Evolutionary conservation across 2,113 vertebrate genomes (phyloP).

Genomic region (Phylloscopus trochiloides): DNA sequence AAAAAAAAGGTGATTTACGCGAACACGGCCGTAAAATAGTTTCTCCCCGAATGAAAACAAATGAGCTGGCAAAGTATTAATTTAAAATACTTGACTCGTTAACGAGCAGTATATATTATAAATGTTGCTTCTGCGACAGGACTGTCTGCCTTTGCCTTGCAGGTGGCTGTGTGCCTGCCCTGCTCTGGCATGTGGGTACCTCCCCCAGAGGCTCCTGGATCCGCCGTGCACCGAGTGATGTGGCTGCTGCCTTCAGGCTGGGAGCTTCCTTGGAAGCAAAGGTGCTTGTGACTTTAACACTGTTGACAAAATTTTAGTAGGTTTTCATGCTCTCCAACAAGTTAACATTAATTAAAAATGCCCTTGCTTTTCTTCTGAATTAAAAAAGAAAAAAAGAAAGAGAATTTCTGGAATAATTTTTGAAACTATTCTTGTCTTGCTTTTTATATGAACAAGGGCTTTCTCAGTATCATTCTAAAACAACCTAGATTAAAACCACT

Average conservation of each 20-base stretch:
- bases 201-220: neutral
- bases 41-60: conserved; percentile 23
- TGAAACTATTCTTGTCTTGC: neutral
- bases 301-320: neutral
- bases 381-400: neutral
- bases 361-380: neutral
- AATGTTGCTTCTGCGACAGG: neutral
- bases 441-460: neutral
- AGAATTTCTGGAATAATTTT: neutral
- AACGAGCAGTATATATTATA: neutral
- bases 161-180: neutral
- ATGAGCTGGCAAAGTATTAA: conserved; percentile 49
- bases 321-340: neutral
- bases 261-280: neutral
- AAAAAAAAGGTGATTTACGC: conserved; percentile 15
- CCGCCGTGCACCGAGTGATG: fast-evolving
- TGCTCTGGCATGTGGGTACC: neutral
- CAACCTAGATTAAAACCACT: neutral
- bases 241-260: neutral
- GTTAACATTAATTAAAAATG: neutral
- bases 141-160: neutral
- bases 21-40: neutral
- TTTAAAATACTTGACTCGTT: conserved; percentile 46
- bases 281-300: fast-evolving
- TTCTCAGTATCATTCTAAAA: neutral